Evolutionary conservation across 2,797 vertebrate species (phyloP).

Genomic region (Falco concolor): DNA sequence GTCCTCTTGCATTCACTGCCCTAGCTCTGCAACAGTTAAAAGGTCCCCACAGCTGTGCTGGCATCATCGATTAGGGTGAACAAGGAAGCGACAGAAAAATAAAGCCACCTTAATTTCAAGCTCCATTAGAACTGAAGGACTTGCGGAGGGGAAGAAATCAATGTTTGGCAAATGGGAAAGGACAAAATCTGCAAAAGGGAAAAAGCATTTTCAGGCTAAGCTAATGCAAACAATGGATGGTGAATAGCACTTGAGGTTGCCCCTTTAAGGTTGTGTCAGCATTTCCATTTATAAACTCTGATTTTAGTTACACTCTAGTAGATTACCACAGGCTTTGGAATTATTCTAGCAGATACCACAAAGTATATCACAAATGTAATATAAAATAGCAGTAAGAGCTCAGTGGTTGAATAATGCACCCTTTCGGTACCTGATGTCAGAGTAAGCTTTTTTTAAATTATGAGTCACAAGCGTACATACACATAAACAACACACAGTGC

Average conservation of each 20-base stretch:
- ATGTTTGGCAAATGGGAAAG: constrained; percentile 60
- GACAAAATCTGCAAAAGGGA: constrained; percentile 45
- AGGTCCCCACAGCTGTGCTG: constrained; percentile 52
- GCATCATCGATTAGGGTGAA: constrained; percentile 53
- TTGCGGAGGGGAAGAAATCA: constrained; percentile 37
- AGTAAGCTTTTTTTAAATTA: background rate
- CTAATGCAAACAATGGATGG: constrained; percentile 27
- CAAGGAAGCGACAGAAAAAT: constrained; percentile 53
- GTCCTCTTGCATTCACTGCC: background rate
- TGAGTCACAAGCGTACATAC: fast-evolving
- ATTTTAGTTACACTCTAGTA: constrained; percentile 35
- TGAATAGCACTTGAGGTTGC: constrained; percentile 30
- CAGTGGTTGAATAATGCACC: background rate
- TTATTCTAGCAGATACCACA: constrained; percentile 21
- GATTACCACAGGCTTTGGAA: background rate
- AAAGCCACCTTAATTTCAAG: constrained; percentile 69
- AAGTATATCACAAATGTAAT: background rate
- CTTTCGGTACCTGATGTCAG: background rate
- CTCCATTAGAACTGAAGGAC: constrained; percentile 66
- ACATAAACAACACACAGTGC: background rate
- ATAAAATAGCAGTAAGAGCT: background rate
- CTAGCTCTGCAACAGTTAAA: constrained; percentile 32
- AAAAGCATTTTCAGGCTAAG: constrained; percentile 44
- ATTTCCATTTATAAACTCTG: constrained; percentile 53
- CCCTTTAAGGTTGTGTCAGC: constrained; percentile 56